These are phyloP conservation scores for Diachasma alloeum DNA, from an alignment of 1,140 invertebrate genomes.

Conservation along the genomic window DNA sequence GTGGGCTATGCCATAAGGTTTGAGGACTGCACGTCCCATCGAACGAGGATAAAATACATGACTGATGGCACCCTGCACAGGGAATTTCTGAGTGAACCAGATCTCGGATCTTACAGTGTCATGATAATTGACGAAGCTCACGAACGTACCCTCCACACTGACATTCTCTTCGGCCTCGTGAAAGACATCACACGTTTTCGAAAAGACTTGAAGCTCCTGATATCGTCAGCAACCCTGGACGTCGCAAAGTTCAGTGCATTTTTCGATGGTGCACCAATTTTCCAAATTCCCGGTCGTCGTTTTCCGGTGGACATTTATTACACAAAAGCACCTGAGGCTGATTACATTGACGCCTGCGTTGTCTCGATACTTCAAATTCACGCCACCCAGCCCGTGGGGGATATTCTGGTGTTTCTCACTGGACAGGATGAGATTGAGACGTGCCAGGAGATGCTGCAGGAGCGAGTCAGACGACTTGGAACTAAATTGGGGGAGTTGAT, in stretches of 20 bases:
- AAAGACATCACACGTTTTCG: slow-evolving; percentile 97
- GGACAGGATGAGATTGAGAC: slow-evolving; percentile 96
- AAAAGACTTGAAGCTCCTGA: slow-evolving; percentile 93
- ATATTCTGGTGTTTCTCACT: slow-evolving; percentile 96
- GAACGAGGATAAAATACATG: slow-evolving; percentile 99
- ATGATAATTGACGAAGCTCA: slow-evolving; percentile 99
- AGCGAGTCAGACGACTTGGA: slow-evolving; percentile 88
- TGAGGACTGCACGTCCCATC: slow-evolving; percentile 97
- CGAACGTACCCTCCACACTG: slow-evolving; percentile 97
- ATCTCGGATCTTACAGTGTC: slow-evolving; percentile 93
- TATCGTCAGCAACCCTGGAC: slow-evolving; percentile 98
- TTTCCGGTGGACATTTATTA: slow-evolving; percentile 98
- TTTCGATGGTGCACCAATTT: slow-evolving; percentile 98
- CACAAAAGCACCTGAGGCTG: slow-evolving; percentile 98
- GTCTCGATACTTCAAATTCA: slow-evolving; percentile 98
- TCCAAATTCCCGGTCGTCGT: slow-evolving; percentile 90
- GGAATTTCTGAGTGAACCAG: slow-evolving; percentile 97
- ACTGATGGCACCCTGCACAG: slow-evolving; percentile 98
- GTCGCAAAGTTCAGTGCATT: slow-evolving; percentile 98
- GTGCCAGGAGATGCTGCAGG: slow-evolving; percentile 91
- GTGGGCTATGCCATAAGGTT: slow-evolving; percentile 99
- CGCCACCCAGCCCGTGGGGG: slow-evolving; percentile 92
- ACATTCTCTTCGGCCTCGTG: slow-evolving; percentile 97
- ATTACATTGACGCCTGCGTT: slow-evolving; percentile 97
- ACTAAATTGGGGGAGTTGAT: slow-evolving; percentile 93